phyloP scores from a whole-genome alignment of 2,888 invertebrate species.

The Peribatodes rhomboidaria region DNA sequence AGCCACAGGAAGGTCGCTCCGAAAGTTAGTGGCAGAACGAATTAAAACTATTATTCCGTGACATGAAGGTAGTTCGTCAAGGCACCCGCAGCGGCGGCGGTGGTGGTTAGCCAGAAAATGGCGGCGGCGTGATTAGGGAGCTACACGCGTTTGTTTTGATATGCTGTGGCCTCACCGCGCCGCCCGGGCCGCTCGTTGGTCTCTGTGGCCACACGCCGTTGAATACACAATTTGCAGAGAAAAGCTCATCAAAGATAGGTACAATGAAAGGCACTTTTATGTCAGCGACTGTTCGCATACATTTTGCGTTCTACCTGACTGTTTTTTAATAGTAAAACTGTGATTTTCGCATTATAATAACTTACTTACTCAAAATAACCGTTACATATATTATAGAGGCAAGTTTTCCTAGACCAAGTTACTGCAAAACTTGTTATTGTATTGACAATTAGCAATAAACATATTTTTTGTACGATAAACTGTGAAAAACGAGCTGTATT shows the following conservation, averaged over 20 bases:
- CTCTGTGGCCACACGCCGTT: constrained; percentile 12
- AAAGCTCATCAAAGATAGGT: neutral
- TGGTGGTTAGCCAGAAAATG: constrained; percentile 74
- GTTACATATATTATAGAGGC: too few species aligned
- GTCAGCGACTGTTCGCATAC: too few species aligned
- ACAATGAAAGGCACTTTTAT: neutral
- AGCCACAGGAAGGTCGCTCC: neutral
- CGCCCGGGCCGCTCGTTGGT: constrained; percentile 34
- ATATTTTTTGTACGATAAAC: too few species aligned
- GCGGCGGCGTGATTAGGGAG: constrained; percentile 72
- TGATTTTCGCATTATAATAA: too few species aligned
- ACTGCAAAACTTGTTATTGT: too few species aligned
- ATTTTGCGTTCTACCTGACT: too few species aligned
- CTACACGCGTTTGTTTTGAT: constrained; percentile 70
- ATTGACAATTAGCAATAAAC: too few species aligned
- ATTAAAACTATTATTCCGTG: constrained; percentile 26
- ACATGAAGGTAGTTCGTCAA: constrained; percentile 31
- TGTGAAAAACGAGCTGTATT: too few species aligned
- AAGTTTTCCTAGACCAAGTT: too few species aligned
- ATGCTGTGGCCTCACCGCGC: constrained; percentile 53
- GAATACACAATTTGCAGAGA: constrained; percentile 1
- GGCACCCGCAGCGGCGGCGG: constrained; percentile 59
- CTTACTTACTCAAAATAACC: too few species aligned
- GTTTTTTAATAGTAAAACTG: too few species aligned
- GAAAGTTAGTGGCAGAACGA: constrained; percentile 15